Conservation (phyloP, 1,140 invertebrate genomes). For the Diuraphis noxia region DNA sequence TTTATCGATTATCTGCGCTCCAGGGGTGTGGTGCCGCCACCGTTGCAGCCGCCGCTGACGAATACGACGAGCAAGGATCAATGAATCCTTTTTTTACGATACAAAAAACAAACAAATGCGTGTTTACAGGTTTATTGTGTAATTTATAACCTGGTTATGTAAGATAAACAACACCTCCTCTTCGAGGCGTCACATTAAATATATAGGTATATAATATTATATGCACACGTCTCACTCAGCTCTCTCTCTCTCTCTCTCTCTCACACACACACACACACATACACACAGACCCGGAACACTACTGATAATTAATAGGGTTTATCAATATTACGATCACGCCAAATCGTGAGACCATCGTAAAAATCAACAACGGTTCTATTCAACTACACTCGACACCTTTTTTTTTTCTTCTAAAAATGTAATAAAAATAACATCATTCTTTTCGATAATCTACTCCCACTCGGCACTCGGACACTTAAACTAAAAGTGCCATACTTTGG, state of each 20-base stretch:
- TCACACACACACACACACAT: not conserved
- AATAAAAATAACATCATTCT: not conserved
- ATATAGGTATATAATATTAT: not conserved
- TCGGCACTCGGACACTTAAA: not conserved
- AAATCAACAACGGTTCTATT: not conserved
- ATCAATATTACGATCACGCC: not conserved
- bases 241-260: no score
- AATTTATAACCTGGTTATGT: slow-evolving; percentile 15
- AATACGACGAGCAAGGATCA: slow-evolving; percentile 1
- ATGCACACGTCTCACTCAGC: no score
- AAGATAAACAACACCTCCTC: not conserved
- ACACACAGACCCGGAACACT: not conserved
- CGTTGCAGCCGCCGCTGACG: not conserved
- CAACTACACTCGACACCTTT: not conserved
- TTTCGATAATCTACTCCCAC: not conserved
- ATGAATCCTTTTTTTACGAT: slow-evolving; percentile 7
- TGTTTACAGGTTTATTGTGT: slow-evolving; percentile 23
- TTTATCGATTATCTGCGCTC: slow-evolving; percentile 26
- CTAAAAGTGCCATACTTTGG: not conserved
- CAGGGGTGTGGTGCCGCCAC: not conserved
- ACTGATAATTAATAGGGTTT: not conserved
- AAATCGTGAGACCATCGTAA: not conserved
- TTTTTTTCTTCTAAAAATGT: not conserved
- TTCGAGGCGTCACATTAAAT: not conserved
- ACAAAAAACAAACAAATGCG: slow-evolving; percentile 29